Percentiles rank a stretch among this genome's conserved stretches.
phyloP scores from a whole-genome alignment of 2,888 invertebrate genomes.

The Andrena camellia region DNA sequence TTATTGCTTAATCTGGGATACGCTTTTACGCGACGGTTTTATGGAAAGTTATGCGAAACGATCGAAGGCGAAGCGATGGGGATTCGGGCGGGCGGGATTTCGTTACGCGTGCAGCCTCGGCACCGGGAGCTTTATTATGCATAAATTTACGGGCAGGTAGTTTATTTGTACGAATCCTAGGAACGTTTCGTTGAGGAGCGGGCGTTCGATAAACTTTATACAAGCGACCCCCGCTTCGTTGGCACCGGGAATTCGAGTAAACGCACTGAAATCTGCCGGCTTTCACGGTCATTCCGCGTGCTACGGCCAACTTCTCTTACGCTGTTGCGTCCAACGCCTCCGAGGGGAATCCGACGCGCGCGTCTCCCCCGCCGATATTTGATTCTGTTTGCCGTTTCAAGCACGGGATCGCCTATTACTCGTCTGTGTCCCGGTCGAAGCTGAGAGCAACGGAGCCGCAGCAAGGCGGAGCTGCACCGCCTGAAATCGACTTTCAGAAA shows the following conservation, averaged over 20 bases:
- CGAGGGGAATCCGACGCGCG: not conserved
- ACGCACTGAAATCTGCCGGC: conserved; percentile 23
- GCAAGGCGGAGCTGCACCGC: not conserved
- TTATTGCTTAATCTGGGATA: conserved; percentile 63
- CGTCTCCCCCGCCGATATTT: conserved; percentile 5
- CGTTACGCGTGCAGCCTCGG: conserved; percentile 29
- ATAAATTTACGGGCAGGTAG: conserved; percentile 45
- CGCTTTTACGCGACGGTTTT: conserved; percentile 53
- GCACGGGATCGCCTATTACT: not conserved
- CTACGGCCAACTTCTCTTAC: conserved; percentile 17
- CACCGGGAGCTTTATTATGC: conserved; percentile 42
- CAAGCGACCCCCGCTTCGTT: conserved; percentile 27
- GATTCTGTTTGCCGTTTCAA: conserved; percentile 14
- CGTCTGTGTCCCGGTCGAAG: not conserved
- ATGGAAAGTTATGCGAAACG: conserved; percentile 51
- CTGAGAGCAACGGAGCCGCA: not conserved
- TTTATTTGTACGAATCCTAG: conserved; percentile 42
- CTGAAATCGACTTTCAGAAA: not conserved
- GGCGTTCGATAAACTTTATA: conserved; percentile 39
- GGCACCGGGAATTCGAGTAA: conserved; percentile 14
- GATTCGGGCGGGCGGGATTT: not conserved
- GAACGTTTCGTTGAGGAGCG: conserved; percentile 10
- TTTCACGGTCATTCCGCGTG: conserved; percentile 35
- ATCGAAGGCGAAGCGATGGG: conserved; percentile 25
- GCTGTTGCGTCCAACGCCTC: conserved; percentile 4